Evolutionary conservation across 2,888 invertebrate genomes (phyloP).

Genomic region (Euspilapteryx auroguttella): DNA sequence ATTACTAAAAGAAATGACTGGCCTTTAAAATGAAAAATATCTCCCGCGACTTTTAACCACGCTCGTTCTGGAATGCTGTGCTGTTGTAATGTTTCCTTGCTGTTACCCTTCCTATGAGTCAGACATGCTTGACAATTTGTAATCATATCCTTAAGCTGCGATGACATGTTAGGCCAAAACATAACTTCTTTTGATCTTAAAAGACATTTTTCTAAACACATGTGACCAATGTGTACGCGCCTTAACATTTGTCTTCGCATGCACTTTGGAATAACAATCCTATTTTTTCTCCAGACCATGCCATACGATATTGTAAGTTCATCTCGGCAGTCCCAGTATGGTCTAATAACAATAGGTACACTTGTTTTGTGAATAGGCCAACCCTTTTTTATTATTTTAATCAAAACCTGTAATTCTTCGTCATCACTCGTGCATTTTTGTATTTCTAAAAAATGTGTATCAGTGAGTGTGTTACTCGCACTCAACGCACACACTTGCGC

Average conservation of each 20-base stretch:
- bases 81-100: slow-evolving; percentile 4
- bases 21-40: slow-evolving; percentile 4
- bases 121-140: slow-evolving; percentile 10
- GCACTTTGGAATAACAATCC: slow-evolving; percentile 5
- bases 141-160: slow-evolving; percentile 7
- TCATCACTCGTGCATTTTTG: slow-evolving; percentile 3
- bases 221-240: slow-evolving; percentile 10
- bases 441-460: slow-evolving; percentile 3
- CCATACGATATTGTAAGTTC: slow-evolving; percentile 3
- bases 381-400: slow-evolving; percentile 1
- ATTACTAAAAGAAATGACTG: slow-evolving; percentile 4
- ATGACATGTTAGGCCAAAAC: slow-evolving; percentile 10
- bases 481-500: slow-evolving; percentile 4
- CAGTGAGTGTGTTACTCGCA: slow-evolving; percentile 3
- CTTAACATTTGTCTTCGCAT: slow-evolving; percentile 8
- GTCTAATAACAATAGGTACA: neutral
- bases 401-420: slow-evolving; percentile 1
- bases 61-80: slow-evolving; percentile 4
- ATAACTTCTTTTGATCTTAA: slow-evolving; percentile 9
- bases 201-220: slow-evolving; percentile 10
- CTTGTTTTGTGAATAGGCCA: slow-evolving; percentile 3
- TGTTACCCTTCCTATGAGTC: slow-evolving; percentile 5
- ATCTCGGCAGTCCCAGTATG: slow-evolving; percentile 2
- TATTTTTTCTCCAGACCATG: slow-evolving; percentile 3
- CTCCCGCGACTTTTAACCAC: slow-evolving; percentile 3